Conservation (phyloP, 35 echinoderm and acorn worm species). For the Apostichopus parvimensis region DNA sequence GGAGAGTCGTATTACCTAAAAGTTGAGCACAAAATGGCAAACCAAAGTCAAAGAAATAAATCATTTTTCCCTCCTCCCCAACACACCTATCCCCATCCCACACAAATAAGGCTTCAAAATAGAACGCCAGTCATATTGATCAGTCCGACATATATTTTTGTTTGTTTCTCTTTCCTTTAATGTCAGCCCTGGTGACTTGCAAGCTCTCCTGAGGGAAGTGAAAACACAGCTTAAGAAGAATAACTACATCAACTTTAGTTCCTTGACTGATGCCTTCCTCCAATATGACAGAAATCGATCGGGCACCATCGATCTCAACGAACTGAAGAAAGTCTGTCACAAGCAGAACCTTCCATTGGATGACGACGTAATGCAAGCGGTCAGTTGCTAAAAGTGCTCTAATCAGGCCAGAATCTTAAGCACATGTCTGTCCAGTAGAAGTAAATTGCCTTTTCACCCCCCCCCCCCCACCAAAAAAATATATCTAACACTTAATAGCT, state of each 20-base stretch:
- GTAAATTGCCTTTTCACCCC: not conserved
- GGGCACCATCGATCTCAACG: slow-evolving; percentile 72
- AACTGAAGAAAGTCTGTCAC: slow-evolving; percentile 87
- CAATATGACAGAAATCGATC: slow-evolving; percentile 87
- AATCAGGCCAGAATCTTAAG: no score
- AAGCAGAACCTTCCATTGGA: slow-evolving; percentile 96
- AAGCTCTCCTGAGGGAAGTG: slow-evolving; percentile 72
- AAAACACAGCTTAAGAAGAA: slow-evolving; percentile 83
- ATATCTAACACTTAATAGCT: not conserved
- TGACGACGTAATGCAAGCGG: slow-evolving; percentile 95
- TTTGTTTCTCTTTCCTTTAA: no score
- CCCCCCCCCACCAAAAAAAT: not conserved
- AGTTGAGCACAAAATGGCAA: no score
- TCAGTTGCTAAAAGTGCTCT: slow-evolving; percentile 46
- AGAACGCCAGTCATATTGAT: no score
- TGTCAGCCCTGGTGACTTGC: slow-evolving; percentile 80
- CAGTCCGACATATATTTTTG: no score
- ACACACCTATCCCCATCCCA: no score
- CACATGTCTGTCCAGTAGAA: no score
- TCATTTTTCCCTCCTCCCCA: no score
- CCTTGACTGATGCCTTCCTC: slow-evolving; percentile 89
- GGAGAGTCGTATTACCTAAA: no score
- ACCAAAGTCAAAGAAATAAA: no score
- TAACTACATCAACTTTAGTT: slow-evolving; percentile 96
- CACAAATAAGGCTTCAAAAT: no score